phyloP scores from a whole-genome alignment of 2,113 vertebrate genomes.

The Salminus brasiliensis region DNA sequence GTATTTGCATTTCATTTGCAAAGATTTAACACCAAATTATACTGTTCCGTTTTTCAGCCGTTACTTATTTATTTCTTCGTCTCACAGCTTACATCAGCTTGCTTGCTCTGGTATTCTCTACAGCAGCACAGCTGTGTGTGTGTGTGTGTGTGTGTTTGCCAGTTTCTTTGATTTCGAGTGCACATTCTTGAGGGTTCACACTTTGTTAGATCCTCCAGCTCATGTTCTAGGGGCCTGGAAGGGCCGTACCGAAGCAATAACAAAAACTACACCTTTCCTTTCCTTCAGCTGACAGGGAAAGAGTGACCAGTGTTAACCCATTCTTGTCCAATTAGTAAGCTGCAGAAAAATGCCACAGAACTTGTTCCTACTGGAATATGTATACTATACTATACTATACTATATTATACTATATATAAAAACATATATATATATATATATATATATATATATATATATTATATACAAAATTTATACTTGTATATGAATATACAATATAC shows the following conservation, averaged over 20 bases:
- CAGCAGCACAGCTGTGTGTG: not conserved
- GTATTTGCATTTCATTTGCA: slow-evolving; percentile 62
- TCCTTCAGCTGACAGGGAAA: not conserved
- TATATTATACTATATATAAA: no score
- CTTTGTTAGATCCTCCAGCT: slow-evolving; percentile 31
- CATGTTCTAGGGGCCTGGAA: slow-evolving; percentile 12
- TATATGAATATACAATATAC: no score
- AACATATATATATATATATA: no score
- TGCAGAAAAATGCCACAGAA: not conserved
- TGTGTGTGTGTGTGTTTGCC: not conserved
- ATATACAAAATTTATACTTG: no score
- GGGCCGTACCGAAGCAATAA: slow-evolving; percentile 11
- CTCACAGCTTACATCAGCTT: slow-evolving; percentile 44
- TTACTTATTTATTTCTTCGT: slow-evolving; percentile 52
- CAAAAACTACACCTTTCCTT: slow-evolving; percentile 19
- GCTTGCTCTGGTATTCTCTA: slow-evolving; percentile 40
- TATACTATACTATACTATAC: no score
- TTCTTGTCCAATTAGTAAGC: not conserved
- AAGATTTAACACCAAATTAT: slow-evolving; percentile 60
- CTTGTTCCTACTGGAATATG: no score
- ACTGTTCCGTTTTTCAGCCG: slow-evolving; percentile 51
- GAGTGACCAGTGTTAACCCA: slow-evolving; percentile 29
- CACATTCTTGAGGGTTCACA: slow-evolving; percentile 33
- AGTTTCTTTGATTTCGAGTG: slow-evolving; percentile 39
- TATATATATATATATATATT: no score